These are phyloP conservation scores for Lasioglossum pauxillum DNA, from an alignment of 2,888 invertebrate species.

Conservation along the genomic window DNA sequence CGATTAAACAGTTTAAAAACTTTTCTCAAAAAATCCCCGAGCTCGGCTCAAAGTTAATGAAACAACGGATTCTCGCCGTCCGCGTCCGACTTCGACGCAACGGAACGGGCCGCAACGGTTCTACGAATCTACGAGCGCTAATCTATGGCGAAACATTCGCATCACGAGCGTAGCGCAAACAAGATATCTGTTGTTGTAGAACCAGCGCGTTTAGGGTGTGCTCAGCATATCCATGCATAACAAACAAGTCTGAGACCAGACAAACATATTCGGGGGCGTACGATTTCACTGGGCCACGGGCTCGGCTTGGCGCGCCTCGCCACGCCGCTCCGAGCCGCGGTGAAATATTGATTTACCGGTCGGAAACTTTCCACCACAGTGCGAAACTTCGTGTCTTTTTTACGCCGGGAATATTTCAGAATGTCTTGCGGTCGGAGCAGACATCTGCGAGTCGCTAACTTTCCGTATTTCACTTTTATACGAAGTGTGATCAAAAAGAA, in stretches of 20 bases:
- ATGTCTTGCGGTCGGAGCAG: neutral
- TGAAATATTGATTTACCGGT: constrained; percentile 1
- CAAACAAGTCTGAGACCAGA: constrained; percentile 1
- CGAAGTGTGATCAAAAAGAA: neutral
- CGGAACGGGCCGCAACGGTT: neutral
- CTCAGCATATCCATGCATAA: constrained; percentile 7
- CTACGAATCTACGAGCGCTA: neutral
- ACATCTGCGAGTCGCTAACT: neutral
- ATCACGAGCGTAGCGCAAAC: neutral
- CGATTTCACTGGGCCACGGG: neutral
- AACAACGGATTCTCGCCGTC: neutral
- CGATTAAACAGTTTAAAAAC: neutral
- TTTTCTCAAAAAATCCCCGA: neutral
- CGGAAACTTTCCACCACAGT: neutral
- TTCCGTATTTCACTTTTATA: neutral
- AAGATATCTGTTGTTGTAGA: constrained; percentile 2
- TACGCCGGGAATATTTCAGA: neutral
- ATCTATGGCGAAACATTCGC: constrained; percentile 2
- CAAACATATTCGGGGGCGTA: neutral
- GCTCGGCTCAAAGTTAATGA: neutral
- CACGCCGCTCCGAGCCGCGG: neutral
- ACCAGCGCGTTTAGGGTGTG: neutral
- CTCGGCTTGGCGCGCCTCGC: neutral
- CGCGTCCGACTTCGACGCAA: too few relatives aligned
- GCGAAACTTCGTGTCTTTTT: constrained; percentile 3